A percentile compares a stretch with the other conserved stretches of the same genome.
Evolutionary conservation across 2,888 invertebrate genomes (phyloP).

Genomic region (Patella depressa): DNA sequence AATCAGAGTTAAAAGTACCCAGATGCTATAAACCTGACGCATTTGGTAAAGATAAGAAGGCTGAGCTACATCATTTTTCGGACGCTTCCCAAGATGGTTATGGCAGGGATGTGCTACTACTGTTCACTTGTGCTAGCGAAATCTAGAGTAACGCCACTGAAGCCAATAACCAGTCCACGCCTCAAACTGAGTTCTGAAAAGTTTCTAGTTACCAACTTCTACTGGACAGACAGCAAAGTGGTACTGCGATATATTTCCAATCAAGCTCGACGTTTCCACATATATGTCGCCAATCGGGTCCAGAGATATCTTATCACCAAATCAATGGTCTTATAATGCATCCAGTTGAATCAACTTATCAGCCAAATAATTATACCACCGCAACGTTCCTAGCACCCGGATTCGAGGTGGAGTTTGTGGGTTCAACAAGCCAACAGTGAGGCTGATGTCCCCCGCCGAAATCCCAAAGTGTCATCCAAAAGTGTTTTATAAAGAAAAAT

Average conservation of each 20-base stretch:
- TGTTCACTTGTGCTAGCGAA: conserved; percentile 28
- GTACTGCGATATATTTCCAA: background rate
- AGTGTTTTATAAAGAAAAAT: no score
- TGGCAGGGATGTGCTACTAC: conserved; percentile 23
- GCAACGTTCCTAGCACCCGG: no score
- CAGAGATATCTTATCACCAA: background rate
- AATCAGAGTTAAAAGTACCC: conserved; percentile 4
- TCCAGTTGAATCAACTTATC: no score
- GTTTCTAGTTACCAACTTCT: background rate
- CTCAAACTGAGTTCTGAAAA: background rate
- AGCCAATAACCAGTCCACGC: background rate
- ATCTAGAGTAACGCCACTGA: conserved; percentile 29
- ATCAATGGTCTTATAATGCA: no score
- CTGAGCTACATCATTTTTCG: conserved; percentile 34
- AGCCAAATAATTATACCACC: no score
- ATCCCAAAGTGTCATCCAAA: no score
- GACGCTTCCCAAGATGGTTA: conserved; percentile 21
- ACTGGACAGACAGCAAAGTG: conserved; percentile 9
- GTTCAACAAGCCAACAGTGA: no score
- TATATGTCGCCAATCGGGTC: conserved; percentile 7
- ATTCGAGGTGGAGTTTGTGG: no score
- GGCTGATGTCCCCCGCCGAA: no score
- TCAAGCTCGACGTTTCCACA: background rate
- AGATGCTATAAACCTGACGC: conserved; percentile 20
- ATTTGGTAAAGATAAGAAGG: conserved; percentile 16